phyloP scores from a whole-genome alignment of 2,113 vertebrate species.

The Eretmochelys imbricata region DNA sequence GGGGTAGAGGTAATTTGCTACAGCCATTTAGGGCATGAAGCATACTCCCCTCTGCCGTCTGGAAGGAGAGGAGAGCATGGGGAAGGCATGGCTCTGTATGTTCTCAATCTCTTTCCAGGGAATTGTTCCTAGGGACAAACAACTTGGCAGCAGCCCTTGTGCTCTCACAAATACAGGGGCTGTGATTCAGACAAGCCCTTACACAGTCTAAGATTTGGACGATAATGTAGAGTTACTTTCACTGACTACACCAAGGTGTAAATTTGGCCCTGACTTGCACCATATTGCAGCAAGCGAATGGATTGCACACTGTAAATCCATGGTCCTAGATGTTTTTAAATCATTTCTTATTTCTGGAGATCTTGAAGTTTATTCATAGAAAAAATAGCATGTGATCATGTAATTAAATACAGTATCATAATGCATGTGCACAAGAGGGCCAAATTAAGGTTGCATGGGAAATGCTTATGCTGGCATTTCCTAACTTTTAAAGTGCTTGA shows the following conservation, averaged over 20 bases:
- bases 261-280: neutral
- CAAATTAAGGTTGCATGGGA: neutral
- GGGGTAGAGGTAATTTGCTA: neutral
- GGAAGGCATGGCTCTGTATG: neutral
- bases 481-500: neutral
- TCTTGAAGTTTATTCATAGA: neutral
- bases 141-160: neutral
- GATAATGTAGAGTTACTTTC: neutral
- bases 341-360: neutral
- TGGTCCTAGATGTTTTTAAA: neutral
- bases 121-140: neutral
- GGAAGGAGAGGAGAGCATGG: neutral
- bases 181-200: neutral
- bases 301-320: neutral
- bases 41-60: neutral
- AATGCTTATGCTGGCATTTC: neutral
- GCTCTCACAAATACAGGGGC: neutral
- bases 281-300: neutral
- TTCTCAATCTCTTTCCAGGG: neutral
- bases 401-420: neutral
- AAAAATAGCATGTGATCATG: neutral
- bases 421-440: neutral
- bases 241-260: neutral
- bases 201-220: neutral
- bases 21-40: neutral